Base-by-base conservation (phyloP, 2,113 vertebrate genomes). In the Nothoprocta pentlandii region DNA sequence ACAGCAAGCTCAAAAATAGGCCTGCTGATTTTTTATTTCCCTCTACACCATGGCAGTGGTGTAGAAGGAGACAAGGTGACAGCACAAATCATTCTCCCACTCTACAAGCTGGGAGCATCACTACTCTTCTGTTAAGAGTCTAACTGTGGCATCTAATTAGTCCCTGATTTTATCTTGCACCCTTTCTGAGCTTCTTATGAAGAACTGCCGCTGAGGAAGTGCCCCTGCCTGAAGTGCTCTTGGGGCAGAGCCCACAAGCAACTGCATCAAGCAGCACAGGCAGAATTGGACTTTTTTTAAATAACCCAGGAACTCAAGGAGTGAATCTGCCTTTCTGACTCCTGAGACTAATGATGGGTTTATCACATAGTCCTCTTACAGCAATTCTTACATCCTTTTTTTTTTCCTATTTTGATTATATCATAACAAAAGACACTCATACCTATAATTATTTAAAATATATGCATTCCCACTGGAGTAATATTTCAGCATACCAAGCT, bases 361-460 rank as follows among this genome's bases (percentile, higher is more conserved):
- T 46, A 23, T 67, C 58, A 67, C 8, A 28, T 17, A 7, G 4
- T 20, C 22, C 10, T 73, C 80, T 25, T 63, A 58, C 12, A 90
- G 81, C 93, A 92, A 75, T 25, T 5, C 22, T 86, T 87, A 61
- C 5, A 66, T 56, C 25, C 23, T 66, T 63, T 46, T 15, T 42
- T 42, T 44, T 17, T 62, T 89, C 30, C 12, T 6, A 63, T 3
- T 76, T 81, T 85, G 13, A 44, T 64, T 70, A 34, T 59, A 62
- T 59, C 9, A 51, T 61, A 86, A 77, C 4, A 86, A 88, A 81
- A 84, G 41, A 32, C 75, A 20, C 2, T 80, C 16, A 47, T 26
- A 54, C 20, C 17, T 81, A 12, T 91, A 73, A 75, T 69, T 91
- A 78, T 13, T 11, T 44, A 85, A 89, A 91, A 12, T 9, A 20